Evolutionary conservation across 2,113 vertebrate genomes (phyloP), one percentile per base, ranked within the genome.

Genomic region (Neotoma lepida): DNA sequence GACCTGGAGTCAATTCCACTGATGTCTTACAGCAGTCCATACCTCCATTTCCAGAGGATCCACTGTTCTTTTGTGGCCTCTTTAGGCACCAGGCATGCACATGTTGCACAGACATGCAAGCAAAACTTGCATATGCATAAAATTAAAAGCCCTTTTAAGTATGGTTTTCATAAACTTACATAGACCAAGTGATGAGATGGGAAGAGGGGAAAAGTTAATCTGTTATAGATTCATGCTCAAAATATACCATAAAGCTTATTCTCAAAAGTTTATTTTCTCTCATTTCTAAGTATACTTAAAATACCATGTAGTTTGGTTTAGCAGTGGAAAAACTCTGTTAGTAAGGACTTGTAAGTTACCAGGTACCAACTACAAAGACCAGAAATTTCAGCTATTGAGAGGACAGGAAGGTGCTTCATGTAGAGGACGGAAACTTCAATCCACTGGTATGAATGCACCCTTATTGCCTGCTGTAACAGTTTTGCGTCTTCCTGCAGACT

Each of bases 351-450:
- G 24, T 78, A n/a, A 68, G 15, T 54, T 70, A 64, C 0, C 18
- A 41, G 41, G 63, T 66, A 41, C 26, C 39, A 54, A 61, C 26
- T 78, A 39, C 0, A 33, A 0, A 61, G 30, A 63, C 9, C 35
- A 82, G 76, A 85, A 46, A 86, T 54, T 94, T 87, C 30, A 88
- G 6, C 77, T 54, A 92, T 88, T 44, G 17, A 41, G 35, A 90
- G 33, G 49, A 51, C 3, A 88, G 1, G 14, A 33, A 15, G 28
- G 28, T 88, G 6, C 1, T 54, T 51, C 70, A 28, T 76, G 1
- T 39, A 26, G 9, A 86, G 56, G 46, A 81, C 35, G 89, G 82
- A 70, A 33, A 6, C 49, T 35, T 88, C 49, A 41, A 5, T 41
- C 6, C 9, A 26, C 35, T 81, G 39, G 20, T 10, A 20, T 20